phyloP scores from a whole-genome alignment of 2,797 vertebrate genomes.

The Mormyrus proboscirostris region DNA sequence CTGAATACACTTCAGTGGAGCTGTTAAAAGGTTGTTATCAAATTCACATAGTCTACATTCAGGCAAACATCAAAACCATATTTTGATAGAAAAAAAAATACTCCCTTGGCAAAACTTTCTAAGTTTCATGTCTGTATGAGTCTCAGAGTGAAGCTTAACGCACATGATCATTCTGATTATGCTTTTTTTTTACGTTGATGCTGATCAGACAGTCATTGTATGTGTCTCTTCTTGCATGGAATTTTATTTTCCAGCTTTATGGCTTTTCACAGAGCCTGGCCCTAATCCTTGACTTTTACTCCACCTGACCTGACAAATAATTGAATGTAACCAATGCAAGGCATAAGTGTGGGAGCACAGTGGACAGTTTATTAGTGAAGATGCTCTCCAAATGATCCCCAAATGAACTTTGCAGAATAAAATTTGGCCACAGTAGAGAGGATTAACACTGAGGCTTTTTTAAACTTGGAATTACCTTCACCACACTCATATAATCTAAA shows the following conservation, averaged over 20 bases:
- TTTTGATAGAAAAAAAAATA: constrained; percentile 71
- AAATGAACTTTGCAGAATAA: constrained; percentile 63
- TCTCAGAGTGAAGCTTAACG: constrained; percentile 96
- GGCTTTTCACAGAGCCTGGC: constrained; percentile 51
- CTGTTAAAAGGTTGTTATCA: not conserved
- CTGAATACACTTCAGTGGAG: not conserved
- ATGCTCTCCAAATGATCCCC: constrained; percentile 33
- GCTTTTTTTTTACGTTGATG: constrained; percentile 75
- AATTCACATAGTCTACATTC: constrained; percentile 22
- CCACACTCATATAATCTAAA: not conserved
- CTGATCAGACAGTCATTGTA: constrained; percentile 87
- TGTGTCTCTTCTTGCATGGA: constrained; percentile 67
- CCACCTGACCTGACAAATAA: constrained; percentile 69
- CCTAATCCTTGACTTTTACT: constrained; percentile 64
- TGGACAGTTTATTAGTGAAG: constrained; percentile 74
- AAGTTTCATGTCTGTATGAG: constrained; percentile 98
- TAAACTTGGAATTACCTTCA: not conserved
- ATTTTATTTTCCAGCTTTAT: constrained; percentile 53
- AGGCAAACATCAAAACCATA: constrained; percentile 42
- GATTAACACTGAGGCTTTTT: constrained; percentile 64
- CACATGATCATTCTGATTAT: constrained; percentile 99
- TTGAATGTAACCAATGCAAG: constrained; percentile 56
- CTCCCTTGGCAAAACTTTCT: constrained; percentile 98
- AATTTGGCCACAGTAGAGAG: constrained; percentile 64
- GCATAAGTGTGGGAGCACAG: constrained; percentile 56